A percentile compares a stretch with the other conserved stretches of the same genome.
These are phyloP conservation scores for Elaphurus davidianus DNA, from an alignment of 2,113 vertebrate species.

Conservation along the genomic window DNA sequence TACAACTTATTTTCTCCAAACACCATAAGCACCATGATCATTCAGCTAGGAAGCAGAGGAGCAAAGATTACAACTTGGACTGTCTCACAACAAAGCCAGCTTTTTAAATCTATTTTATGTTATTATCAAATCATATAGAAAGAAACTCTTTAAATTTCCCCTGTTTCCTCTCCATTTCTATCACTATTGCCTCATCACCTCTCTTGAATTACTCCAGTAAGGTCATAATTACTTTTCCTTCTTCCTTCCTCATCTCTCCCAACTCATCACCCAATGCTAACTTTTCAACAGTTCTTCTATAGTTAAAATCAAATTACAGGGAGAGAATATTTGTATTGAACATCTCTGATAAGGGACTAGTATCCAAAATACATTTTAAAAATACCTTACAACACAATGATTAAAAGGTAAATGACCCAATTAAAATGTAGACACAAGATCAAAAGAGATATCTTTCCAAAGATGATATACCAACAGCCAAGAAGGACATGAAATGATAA, in stretches of 20 bases:
- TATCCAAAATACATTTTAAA: background rate
- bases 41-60: background rate
- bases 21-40: background rate
- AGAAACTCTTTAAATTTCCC: background rate
- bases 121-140: background rate
- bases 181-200: background rate
- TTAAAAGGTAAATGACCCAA: background rate
- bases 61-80: background rate
- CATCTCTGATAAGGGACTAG: background rate
- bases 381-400: background rate
- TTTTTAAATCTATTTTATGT: background rate
- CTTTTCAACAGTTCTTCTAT: background rate
- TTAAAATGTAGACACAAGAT: background rate
- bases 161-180: background rate
- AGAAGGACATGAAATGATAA: background rate
- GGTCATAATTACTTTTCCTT: background rate
- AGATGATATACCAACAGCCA: background rate
- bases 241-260: background rate
- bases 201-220: background rate
- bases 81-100: background rate
- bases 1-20: background rate
- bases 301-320: background rate
- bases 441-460: background rate
- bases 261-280: background rate
- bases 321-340: background rate